These are phyloP conservation scores for Philonicus albiceps DNA, from an alignment of 2,888 invertebrate genomes.

Conservation along the genomic window DNA sequence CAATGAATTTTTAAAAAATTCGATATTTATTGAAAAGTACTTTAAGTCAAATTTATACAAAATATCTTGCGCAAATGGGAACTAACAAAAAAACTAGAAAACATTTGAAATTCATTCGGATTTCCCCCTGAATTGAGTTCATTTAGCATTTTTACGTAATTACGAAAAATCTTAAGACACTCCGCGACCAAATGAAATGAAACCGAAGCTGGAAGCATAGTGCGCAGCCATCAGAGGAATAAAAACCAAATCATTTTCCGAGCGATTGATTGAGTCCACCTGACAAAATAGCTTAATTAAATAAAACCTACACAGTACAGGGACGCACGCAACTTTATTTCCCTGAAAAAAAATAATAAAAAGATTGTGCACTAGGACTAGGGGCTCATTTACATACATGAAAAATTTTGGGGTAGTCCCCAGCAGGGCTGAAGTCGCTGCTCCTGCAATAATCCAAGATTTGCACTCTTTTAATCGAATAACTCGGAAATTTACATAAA, in stretches of 20 bases:
- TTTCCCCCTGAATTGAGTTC: constrained; percentile 16
- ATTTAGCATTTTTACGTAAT: constrained; percentile 21
- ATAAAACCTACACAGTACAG: not conserved
- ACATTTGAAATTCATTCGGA: not conserved
- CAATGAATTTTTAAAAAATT: not conserved
- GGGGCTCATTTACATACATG: not conserved
- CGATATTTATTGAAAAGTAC: not conserved
- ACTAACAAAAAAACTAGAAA: not conserved
- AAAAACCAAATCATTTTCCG: constrained; percentile 11
- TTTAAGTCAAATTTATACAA: not conserved
- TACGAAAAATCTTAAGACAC: not conserved
- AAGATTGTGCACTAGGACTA: not conserved
- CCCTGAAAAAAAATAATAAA: no score
- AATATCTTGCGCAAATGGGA: not conserved
- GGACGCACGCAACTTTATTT: not conserved
- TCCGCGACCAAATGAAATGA: not conserved
- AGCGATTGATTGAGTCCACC: not conserved
- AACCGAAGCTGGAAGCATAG: not conserved
- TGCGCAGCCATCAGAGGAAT: not conserved
- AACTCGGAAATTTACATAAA: not conserved
- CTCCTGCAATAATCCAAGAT: not conserved
- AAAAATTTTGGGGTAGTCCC: not conserved
- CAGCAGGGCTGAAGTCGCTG: not conserved
- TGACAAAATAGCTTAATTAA: constrained; percentile 5
- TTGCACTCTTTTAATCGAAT: not conserved